Evolutionary conservation across 2,113 vertebrate genomes (phyloP), one percentile per base, ranked within the genome.

Genomic region (Odobenus rosmarus): DNA sequence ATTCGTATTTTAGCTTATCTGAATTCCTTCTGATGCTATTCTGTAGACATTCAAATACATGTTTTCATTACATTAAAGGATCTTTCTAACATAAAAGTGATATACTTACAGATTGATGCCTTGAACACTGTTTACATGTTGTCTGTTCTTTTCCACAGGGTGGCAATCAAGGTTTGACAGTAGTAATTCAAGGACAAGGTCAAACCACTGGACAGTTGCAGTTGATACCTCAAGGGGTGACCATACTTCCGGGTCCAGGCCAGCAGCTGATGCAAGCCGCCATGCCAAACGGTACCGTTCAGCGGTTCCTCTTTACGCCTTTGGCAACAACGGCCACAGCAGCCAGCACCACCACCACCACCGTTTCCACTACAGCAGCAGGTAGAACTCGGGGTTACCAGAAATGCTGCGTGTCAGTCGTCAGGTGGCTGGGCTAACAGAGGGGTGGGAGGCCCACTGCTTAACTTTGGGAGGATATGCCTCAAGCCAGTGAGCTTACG

Each of bases 181-280:
- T 99, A 86, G 99, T 99, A 97, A 99, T 99, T 98, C 99, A 99
- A 98, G 99, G 99, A 93, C 99, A 99, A 98, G 99, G 99, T 64
- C 99, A 99, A 98, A 99, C 99, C 95, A 99, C 99, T 89, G 99
- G 99, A n/a, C 99, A 99, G 95, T 98, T 99, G 94, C 99, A 99
- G 93, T 98, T 99, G 98, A 99, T 99, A 97, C 99, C 99, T 88
- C 99, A 99, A 98, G 99, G 99, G 64, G 99, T 99, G 81, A 99
- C 99, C 0, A 98, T 99, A 76, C 99, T 99, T 97, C 99, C 99
- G 2, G 99, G 99, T 8, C 99, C 99, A 33, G 99, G 99, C 49
- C 99, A 99, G 98, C 99, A 99, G 97, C 99, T 99, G 13, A 99
- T 99, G 99, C 99, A 99, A 98, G 99, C 99, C 28, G 99, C 99